These are phyloP conservation scores for Drosophila cognata DNA, from an alignment of 2,888 invertebrate species.

Conservation along the genomic window DNA sequence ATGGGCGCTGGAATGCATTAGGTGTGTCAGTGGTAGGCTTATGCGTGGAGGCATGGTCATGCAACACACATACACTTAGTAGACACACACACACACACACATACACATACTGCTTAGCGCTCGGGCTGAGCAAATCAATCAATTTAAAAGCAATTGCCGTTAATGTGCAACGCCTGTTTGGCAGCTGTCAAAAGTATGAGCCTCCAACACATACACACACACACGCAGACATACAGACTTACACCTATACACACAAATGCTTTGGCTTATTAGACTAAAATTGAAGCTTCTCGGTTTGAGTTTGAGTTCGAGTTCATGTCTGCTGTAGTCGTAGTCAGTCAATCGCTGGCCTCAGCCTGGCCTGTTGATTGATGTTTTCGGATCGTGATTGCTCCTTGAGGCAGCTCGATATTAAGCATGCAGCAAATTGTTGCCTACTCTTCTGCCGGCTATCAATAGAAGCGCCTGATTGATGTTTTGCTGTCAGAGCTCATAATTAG, in stretches of 20 bases:
- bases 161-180: slow-evolving; percentile 76
- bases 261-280: slow-evolving; percentile 43
- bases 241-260: slow-evolving; percentile 15
- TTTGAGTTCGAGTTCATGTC: slow-evolving; percentile 2
- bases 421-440: slow-evolving; percentile 36
- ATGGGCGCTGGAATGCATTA: background rate
- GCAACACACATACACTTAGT: slow-evolving; percentile 54
- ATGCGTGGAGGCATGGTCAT: slow-evolving; percentile 27
- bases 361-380: slow-evolving; percentile 50
- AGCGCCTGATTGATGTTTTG: slow-evolving; percentile 4
- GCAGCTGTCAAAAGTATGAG: slow-evolving; percentile 70
- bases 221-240: slow-evolving; percentile 15
- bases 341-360: slow-evolving; percentile 15
- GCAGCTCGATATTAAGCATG: slow-evolving; percentile 20
- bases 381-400: slow-evolving; percentile 42
- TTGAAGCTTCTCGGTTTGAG: slow-evolving; percentile 11
- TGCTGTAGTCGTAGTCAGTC: slow-evolving; percentile 19
- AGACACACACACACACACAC: slow-evolving; percentile 19
- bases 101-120: slow-evolving; percentile 34
- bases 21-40: background rate
- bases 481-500: slow-evolving; percentile 2
- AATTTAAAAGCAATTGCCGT: slow-evolving; percentile 79
- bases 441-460: slow-evolving; percentile 20
- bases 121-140: slow-evolving; percentile 72
- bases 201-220: slow-evolving; percentile 12